phyloP scores from a whole-genome alignment of 2,113 vertebrate genomes.

The Aleadryas rufinucha region DNA sequence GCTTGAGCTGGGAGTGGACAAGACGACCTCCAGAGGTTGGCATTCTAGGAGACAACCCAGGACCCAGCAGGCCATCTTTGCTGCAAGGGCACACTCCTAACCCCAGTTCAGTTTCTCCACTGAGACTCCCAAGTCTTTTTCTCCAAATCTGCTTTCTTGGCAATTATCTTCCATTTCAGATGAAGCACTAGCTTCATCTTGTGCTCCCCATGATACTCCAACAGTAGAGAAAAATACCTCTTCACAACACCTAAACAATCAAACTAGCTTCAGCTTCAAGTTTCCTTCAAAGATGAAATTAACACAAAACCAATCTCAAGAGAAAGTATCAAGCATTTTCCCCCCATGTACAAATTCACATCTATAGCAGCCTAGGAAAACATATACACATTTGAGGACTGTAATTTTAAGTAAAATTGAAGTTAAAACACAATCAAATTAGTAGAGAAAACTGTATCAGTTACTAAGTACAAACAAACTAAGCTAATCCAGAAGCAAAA shows the following conservation, averaged over 20 bases:
- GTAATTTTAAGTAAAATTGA: neutral
- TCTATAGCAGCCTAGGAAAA: neutral
- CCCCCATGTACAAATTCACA: neutral
- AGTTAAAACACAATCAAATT: neutral
- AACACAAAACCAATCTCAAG: neutral
- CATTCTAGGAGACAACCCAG: neutral
- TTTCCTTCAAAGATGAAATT: neutral
- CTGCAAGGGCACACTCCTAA: neutral
- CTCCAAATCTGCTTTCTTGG: neutral
- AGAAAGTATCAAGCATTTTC: neutral
- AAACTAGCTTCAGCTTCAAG: neutral
- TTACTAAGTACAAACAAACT: neutral
- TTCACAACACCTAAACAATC: neutral
- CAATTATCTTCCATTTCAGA: neutral
- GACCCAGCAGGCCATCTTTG: neutral
- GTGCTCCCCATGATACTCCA: neutral
- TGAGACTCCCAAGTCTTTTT: neutral
- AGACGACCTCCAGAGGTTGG: neutral
- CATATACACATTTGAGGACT: neutral
- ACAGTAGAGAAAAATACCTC: neutral
- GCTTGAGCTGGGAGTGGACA: neutral
- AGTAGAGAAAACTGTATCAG: neutral
- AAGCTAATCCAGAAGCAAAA: neutral
- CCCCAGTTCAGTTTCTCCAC: neutral
- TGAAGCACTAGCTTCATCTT: neutral